Conservation (phyloP, 2,113 vertebrate genomes). For the Thinocorus orbignyianus region DNA sequence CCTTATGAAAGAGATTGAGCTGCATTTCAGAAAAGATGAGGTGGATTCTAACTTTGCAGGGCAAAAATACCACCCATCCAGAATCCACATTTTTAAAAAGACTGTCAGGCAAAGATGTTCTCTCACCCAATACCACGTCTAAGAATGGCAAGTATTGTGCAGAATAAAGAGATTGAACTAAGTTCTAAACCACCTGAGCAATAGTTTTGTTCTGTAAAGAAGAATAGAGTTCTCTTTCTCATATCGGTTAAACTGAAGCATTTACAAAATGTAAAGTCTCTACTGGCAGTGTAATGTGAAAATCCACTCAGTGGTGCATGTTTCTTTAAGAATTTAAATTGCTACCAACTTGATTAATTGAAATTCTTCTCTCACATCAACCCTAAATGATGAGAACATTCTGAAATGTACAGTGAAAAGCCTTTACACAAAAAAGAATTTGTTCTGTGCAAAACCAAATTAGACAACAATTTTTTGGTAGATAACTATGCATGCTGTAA, state of each 20-base stretch:
- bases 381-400: background rate
- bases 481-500: background rate
- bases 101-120: background rate
- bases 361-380: background rate
- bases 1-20: background rate
- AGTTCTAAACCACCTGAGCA: background rate
- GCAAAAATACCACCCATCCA: accelerated
- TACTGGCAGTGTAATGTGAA: background rate
- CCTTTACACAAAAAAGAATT: background rate
- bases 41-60: background rate
- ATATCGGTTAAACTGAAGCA: conserved; percentile 1
- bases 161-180: conserved; percentile 29
- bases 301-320: background rate
- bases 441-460: background rate
- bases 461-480: accelerated
- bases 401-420: background rate
- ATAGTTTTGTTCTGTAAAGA: conserved; percentile 14
- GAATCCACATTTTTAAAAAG: background rate
- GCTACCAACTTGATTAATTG: background rate
- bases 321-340: conserved; percentile 18
- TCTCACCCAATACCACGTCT: background rate
- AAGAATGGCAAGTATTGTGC: background rate
- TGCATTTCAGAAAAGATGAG: background rate
- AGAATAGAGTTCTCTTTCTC: background rate
- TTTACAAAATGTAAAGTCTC: conserved; percentile 17